Conservation (phyloP, 2,888 invertebrate species). For the Dryomyza anilis region DNA sequence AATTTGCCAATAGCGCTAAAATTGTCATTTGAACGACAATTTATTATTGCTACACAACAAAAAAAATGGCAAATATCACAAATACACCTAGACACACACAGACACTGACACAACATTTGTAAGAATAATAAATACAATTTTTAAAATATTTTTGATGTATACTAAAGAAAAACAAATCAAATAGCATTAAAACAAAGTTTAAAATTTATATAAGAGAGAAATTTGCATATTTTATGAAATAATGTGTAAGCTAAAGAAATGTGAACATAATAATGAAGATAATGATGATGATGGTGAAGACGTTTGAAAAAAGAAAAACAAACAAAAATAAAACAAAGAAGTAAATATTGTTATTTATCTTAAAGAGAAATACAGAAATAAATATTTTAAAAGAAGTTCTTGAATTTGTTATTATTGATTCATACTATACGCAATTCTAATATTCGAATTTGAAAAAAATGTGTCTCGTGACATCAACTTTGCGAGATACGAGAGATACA, state of each 20-base stretch:
- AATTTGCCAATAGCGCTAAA: not conserved
- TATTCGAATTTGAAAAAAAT: no score
- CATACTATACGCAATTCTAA: no score
- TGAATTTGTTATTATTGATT: no score
- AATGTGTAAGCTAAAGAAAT: constrained; percentile 5
- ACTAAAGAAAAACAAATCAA: not conserved
- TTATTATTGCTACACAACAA: no score
- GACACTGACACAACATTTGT: constrained; percentile 5
- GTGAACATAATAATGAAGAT: not conserved
- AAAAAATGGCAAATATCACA: not conserved
- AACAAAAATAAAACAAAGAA: not conserved
- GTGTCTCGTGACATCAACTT: no score
- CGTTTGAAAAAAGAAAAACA: not conserved
- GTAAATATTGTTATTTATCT: constrained; percentile 24
- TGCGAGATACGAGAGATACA: no score
- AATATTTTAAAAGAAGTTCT: constrained; percentile 22
- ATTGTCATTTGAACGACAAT: no score
- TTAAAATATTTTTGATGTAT: constrained; percentile 25
- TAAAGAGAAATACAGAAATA: constrained; percentile 17
- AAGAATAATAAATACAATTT: constrained; percentile 13
- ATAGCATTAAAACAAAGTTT: not conserved
- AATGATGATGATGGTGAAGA: not conserved
- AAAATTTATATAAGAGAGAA: constrained; percentile 4
- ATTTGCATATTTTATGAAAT: constrained; percentile 19
- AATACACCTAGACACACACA: not conserved